Base-by-base conservation (phyloP, 2,797 vertebrate genomes). In the Petrocephalus sullivani region DNA sequence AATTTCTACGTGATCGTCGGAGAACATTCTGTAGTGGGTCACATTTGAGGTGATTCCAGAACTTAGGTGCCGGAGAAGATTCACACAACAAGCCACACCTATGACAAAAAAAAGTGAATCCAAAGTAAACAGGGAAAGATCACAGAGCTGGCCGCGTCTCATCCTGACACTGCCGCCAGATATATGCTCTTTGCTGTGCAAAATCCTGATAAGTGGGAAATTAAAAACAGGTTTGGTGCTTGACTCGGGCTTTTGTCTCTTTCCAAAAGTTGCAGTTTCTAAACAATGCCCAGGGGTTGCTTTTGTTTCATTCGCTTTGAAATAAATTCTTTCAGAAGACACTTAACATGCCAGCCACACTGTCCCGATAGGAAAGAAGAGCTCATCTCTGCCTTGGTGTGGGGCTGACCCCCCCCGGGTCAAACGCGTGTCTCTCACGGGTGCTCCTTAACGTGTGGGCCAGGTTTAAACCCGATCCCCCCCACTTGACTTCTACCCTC, bases 401-500 rank as follows among this genome's bases (percentile, higher is more conserved):
- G 19, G 41, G 10, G 41, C 46, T 51, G 33, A n/a, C 71, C 41
- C 75, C 75, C 37, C 41, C 78, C 37, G 0, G 23, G 49, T 54
- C 19, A 21, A 54, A 83, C 81, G 21, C 81, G 41, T 83, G 81
- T 83, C 41, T 83, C 21, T 83, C 81, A 51, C 41, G 81, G 81
- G 81, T 54, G 21, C 81, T 12, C 19, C 49, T 83, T 83, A 51
- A 83, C 41, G 51, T 28, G 46, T 21, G 41, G 46, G 49, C 81
- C 19, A 16, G 37, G 10, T 53, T 71, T 71, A 16, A 51, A 51
- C 86, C 83, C 10, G 8, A 57, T 58, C 33, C 54, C 6, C 16
- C 64, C 41, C 46, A 37, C 58, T 67, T 89, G 75, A 75, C 78
- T 85, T 87, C 64, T 61, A n/a, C 16, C 84, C 58, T 57, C 33